phyloP scores from a whole-genome alignment of 2,888 invertebrate species.

The Hydraecia micacea region DNA sequence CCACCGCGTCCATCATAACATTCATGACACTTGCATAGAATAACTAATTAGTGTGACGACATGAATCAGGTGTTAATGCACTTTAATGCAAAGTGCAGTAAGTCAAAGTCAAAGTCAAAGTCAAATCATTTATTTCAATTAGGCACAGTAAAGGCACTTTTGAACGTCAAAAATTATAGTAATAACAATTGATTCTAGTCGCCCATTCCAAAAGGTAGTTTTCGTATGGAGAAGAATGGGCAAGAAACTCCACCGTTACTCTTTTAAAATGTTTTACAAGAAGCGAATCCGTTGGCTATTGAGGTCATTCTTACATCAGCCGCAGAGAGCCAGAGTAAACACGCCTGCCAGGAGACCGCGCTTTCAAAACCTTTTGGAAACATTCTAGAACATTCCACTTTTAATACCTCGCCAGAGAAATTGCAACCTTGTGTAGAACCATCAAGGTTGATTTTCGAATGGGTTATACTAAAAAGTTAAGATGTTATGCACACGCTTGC shows the following conservation, averaged over 20 bases:
- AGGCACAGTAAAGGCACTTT: too few relatives aligned
- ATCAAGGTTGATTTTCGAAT: conserved; percentile 31
- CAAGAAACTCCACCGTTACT: too few relatives aligned
- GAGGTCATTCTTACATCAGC: conserved; percentile 71
- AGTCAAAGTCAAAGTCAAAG: too few relatives aligned
- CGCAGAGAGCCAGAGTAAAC: conserved; percentile 65
- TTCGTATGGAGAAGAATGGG: too few relatives aligned
- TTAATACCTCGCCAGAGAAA: conserved; percentile 1
- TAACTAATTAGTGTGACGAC: conserved; percentile 26
- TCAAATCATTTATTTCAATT: too few relatives aligned
- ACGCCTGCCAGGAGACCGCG: conserved; percentile 63
- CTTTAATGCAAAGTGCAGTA: conserved; percentile 40
- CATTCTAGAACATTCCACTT: conserved; percentile 49
- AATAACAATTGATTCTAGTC: too few relatives aligned
- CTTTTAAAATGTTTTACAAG: too few relatives aligned
- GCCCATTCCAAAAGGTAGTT: too few relatives aligned
- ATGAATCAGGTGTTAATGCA: conserved; percentile 36
- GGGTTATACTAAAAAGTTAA: conserved; percentile 9
- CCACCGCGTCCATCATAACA: conserved; percentile 11
- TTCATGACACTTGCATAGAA: conserved; percentile 18
- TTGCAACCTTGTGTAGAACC: background rate
- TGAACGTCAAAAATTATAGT: too few relatives aligned
- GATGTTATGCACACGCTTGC: conserved; percentile 20
- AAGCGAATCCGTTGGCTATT: conserved; percentile 66
- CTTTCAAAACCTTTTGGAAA: conserved; percentile 63